Percentiles rank a stretch among this genome's conserved stretches.
These are phyloP conservation scores for human DNA, from an alignment of 2,113 vertebrate genomes.

Conservation along the genomic window GRCh38 chr4:176513501-176514000, in stretches of 20 bases:
- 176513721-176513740: background rate
- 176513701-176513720: background rate
- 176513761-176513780: background rate
- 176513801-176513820: background rate
- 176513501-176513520: background rate
- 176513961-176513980: background rate
- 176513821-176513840: no score
- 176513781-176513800: background rate
- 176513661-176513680: background rate
- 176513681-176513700: background rate
- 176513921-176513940: background rate
- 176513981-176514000: background rate
- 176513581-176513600: background rate
- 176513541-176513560: background rate
- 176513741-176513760: background rate
- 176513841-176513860: no score
- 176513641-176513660: background rate
- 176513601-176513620: background rate
- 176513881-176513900: background rate
- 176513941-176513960: background rate
- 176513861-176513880: background rate
- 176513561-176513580: background rate
- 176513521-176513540: background rate
- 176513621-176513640: background rate
- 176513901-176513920: background rate